A percentile compares a stretch with the other conserved stretches of the same genome.
phyloP scores from a whole-genome alignment of 2,888 invertebrate genomes.

The Aleiodes leptofemur region DNA sequence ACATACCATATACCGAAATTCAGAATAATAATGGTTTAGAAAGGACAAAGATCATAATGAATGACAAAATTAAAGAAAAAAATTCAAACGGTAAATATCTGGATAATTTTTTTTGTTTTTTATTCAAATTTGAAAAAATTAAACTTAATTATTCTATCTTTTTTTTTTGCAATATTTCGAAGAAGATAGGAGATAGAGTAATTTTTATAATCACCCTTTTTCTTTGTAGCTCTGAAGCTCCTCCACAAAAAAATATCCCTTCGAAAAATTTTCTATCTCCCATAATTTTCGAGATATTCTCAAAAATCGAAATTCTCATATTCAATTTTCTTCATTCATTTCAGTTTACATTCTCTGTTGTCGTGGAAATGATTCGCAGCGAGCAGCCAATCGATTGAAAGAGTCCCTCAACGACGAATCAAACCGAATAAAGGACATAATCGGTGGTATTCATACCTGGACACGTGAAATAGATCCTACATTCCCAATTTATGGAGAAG shows the following conservation, averaged over 20 bases:
- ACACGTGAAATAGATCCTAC: constrained; percentile 84
- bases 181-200: too few species aligned
- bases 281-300: too few species aligned
- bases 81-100: constrained; percentile 50
- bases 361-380: constrained; percentile 98
- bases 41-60: constrained; percentile 65
- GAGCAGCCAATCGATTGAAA: constrained; percentile 83
- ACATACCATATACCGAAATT: constrained; percentile 83
- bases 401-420: constrained; percentile 70
- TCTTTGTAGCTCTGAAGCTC: too few species aligned
- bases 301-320: background rate
- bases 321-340: constrained; percentile 39
- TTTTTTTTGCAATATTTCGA: too few species aligned
- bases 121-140: too few species aligned
- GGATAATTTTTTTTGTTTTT: too few species aligned
- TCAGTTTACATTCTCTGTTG: constrained; percentile 91
- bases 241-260: too few species aligned
- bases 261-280: too few species aligned
- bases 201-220: too few species aligned
- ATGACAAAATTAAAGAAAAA: constrained; percentile 56
- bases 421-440: constrained; percentile 81
- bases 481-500: constrained; percentile 88
- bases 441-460: constrained; percentile 94
- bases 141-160: too few species aligned
- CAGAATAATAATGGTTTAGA: constrained; percentile 70